Percentiles rank a stretch among this genome's conserved stretches.
These are phyloP conservation scores for Adelosebastes latens DNA, from an alignment of 2,797 vertebrate genomes.

Conservation along the genomic window DNA sequence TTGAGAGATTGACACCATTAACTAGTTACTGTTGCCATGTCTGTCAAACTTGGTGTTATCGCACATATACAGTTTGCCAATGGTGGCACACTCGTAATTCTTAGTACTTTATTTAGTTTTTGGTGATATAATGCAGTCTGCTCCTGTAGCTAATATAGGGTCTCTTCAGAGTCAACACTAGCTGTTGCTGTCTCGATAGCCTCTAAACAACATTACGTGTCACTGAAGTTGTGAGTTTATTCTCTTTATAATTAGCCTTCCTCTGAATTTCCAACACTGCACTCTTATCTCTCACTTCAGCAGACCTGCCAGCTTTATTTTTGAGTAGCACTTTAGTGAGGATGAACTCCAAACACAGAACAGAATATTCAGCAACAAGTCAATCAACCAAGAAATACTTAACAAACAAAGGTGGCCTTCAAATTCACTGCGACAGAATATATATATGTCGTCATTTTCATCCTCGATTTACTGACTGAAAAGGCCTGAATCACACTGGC, in stretches of 20 bases:
- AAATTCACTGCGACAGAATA: background rate
- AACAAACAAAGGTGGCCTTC: background rate
- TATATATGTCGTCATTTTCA: background rate
- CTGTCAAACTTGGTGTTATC: no score
- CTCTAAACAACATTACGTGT: background rate
- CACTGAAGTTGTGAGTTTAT: background rate
- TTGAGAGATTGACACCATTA: no score
- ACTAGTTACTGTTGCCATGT: no score
- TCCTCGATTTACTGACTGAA: background rate
- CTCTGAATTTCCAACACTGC: background rate
- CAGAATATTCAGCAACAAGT: slow-evolving; percentile 3
- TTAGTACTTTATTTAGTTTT: background rate
- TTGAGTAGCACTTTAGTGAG: background rate
- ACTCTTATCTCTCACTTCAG: background rate
- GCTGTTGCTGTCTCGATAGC: background rate
- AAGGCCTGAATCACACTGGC: background rate
- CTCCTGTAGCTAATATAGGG: background rate
- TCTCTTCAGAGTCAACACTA: background rate
- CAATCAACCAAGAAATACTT: slow-evolving; percentile 11
- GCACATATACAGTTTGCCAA: no score
- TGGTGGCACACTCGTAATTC: no score
- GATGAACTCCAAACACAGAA: background rate
- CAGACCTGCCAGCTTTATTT: background rate
- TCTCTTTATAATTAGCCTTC: background rate
- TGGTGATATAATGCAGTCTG: background rate